phyloP scores from a whole-genome alignment of 1,140 invertebrate genomes.

The Drosophila repletoides region DNA sequence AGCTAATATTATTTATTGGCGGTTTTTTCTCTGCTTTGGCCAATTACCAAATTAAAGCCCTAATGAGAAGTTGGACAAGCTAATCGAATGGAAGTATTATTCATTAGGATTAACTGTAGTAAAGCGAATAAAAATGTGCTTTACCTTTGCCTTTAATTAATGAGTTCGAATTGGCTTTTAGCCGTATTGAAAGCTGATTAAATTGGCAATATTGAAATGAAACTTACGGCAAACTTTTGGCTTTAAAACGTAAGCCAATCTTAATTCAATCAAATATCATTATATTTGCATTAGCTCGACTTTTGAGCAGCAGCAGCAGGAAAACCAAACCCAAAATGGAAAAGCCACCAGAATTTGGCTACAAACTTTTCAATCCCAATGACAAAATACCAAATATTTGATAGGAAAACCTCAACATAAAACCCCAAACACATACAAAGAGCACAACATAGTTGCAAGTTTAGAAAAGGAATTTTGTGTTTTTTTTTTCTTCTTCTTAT shows the following conservation, averaged over 20 bases:
- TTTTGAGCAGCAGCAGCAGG: not conserved
- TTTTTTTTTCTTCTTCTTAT: too few species aligned
- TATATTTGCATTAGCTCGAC: conserved; percentile 55
- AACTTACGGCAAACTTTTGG: not conserved
- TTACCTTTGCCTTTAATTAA: not conserved
- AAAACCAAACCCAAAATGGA: conserved; percentile 5
- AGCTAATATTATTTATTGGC: conserved; percentile 29
- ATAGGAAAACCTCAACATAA: conserved; percentile 2
- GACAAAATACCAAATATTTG: conserved; percentile 47
- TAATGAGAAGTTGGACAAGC: conserved; percentile 27
- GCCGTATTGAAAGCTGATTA: conserved; percentile 18
- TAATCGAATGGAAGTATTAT: conserved; percentile 27
- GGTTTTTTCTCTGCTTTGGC: not conserved
- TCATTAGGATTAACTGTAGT: conserved; percentile 7
- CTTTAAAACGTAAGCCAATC: not conserved
- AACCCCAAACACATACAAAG: not conserved
- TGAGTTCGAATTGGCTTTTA: not conserved
- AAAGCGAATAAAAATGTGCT: not conserved
- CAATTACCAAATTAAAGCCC: conserved; percentile 35
- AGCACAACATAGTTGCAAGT: conserved; percentile 22
- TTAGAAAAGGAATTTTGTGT: conserved; percentile 15
- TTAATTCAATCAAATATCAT: conserved; percentile 43
- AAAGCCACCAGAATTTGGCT: conserved; percentile 31
- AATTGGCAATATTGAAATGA: conserved; percentile 7
- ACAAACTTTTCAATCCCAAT: conserved; percentile 41